Percentiles rank a stretch among this genome's conserved stretches.
These are phyloP conservation scores for Sapayoa aenigma DNA, from an alignment of 2,113 vertebrate genomes.

Conservation along the genomic window DNA sequence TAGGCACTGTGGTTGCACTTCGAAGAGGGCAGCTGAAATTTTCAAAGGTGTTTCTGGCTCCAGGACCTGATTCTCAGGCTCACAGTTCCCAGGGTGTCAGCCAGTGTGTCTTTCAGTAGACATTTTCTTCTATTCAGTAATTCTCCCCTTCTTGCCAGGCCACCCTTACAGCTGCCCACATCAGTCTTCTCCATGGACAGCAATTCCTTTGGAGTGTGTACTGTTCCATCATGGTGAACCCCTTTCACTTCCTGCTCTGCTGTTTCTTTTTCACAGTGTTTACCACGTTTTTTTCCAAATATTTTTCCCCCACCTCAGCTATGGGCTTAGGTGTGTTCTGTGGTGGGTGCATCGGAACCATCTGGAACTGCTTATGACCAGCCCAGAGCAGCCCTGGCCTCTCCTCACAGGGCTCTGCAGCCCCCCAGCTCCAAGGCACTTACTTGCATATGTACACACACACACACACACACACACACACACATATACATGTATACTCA, in stretches of 20 bases:
- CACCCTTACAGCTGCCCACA: neutral
- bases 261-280: neutral
- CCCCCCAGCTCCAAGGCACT: neutral
- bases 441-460: neutral
- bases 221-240: neutral
- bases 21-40: neutral
- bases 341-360: fast-evolving
- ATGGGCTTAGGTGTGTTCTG: fast-evolving
- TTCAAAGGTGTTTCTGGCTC: neutral
- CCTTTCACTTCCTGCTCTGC: neutral
- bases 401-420: neutral
- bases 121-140: neutral
- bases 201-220: fast-evolving
- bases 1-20: fast-evolving
- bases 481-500: too few relatives aligned
- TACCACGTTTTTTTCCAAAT: neutral
- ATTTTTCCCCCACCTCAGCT: neutral
- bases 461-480: too few relatives aligned
- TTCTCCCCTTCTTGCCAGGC: neutral
- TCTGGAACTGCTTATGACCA: fast-evolving
- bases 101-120: neutral
- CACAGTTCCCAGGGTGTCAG: neutral
- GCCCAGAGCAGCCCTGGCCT: fast-evolving
- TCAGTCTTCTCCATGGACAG: neutral
- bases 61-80: neutral